Base-by-base conservation (phyloP, 2,113 vertebrate species). In the Porphyrio hochstetteri region DNA sequence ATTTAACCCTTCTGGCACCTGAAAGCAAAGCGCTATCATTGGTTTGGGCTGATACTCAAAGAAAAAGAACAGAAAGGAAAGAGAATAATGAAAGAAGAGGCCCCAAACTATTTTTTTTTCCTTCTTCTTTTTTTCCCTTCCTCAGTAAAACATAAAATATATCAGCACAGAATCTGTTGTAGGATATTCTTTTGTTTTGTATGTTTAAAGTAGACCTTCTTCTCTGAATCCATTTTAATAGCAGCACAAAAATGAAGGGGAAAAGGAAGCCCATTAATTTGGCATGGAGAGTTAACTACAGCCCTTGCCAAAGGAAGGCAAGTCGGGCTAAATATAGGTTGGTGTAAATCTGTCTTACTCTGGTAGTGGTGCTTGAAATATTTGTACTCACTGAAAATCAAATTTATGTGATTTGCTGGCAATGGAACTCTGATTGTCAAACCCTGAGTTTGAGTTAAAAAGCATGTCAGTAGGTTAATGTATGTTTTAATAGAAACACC, bases 1-100 rank as follows among this genome's bases (percentile, higher is more conserved):
- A 77, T 95, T 95, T 95, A 95, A 96, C 91, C 63, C 80, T 94
- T 95, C 40, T 38, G 31, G 63, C 3, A 16, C 74, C 68, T 70
- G 46, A 27, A 84, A 80, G 50, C 12, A 76, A 82, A 85, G 3
- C 0, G 0, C 8, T 67, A 7, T 55, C 31, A 12, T 20, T 60
- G 31, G 17, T 57, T 52, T 88, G 14, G 27, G 14, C 33, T 77
- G 28, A 28, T 65, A 56, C 8, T 56, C 33, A 52, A 68, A 86
- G 33, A 0, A 67, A 67, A 82, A 56, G 11, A 42, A 75, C 63
- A 61, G 9, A 44, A 71, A 68, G 12, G 28, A 82, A 87, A 81
- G 18, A 61, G 7, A 92, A 88, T 8, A 81, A 44, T 0, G 1
- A 63, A 86, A 76, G 14, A 74, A 87, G 17, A 65, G 8, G 2